phyloP scores from a whole-genome alignment of 2,888 invertebrate genomes.

The Actias luna region DNA sequence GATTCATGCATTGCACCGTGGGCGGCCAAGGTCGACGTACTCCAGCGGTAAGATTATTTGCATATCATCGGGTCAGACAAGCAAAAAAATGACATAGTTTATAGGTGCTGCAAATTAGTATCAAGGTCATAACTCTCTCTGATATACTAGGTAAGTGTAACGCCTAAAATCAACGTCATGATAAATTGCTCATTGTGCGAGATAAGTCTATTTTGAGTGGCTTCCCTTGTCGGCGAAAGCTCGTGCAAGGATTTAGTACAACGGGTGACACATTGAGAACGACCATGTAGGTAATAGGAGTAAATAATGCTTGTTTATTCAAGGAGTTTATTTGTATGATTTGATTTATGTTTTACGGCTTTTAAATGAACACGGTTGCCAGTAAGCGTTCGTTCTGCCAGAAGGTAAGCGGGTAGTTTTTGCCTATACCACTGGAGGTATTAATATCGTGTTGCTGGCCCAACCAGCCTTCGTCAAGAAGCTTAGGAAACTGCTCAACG shows the following conservation, averaged over 20 bases:
- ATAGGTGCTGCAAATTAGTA: constrained; percentile 69
- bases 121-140: constrained; percentile 78
- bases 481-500: no score
- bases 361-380: no score
- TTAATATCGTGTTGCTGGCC: no score
- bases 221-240: constrained; percentile 78
- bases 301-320: constrained; percentile 11
- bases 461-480: no score
- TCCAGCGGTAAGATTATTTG: constrained; percentile 76
- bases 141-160: constrained; percentile 78
- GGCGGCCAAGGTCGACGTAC: constrained; percentile 79
- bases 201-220: constrained; percentile 77
- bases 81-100: constrained; percentile 74
- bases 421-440: no score
- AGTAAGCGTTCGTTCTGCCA: no score
- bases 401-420: no score
- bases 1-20: constrained; percentile 64
- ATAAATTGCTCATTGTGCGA: constrained; percentile 78
- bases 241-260: constrained; percentile 60
- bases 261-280: constrained; percentile 44
- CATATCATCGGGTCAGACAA: constrained; percentile 66
- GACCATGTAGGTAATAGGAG: constrained; percentile 16
- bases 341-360: background rate
- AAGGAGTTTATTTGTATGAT: constrained; percentile 11
- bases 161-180: constrained; percentile 73